These are phyloP conservation scores for Amphipoea lucens DNA, from an alignment of 2,888 invertebrate genomes.

Conservation along the genomic window DNA sequence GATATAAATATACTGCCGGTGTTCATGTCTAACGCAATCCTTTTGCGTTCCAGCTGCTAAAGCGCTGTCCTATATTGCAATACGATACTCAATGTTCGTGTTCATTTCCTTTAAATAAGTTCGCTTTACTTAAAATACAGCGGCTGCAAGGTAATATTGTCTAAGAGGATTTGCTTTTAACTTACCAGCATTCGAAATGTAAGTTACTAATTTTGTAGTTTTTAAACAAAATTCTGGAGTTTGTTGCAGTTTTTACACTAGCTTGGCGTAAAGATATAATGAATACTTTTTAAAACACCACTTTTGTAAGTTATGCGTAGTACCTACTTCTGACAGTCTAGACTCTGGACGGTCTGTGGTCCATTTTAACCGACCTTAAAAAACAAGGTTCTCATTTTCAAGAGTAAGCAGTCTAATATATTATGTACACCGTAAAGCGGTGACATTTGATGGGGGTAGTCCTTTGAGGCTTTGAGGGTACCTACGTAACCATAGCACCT, in stretches of 20 bases:
- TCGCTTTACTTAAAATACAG: slow-evolving; percentile 38
- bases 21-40: slow-evolving; percentile 65
- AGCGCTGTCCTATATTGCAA: slow-evolving; percentile 57
- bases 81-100: slow-evolving; percentile 48
- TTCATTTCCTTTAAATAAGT: slow-evolving; percentile 52
- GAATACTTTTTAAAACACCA: background rate
- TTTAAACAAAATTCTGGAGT: background rate
- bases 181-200: slow-evolving; percentile 14
- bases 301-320: background rate
- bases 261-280: too few relatives aligned
- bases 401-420: slow-evolving; percentile 11
- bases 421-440: slow-evolving; percentile 41
- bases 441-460: slow-evolving; percentile 54
- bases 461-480: slow-evolving; percentile 44
- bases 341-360: background rate
- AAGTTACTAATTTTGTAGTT: slow-evolving; percentile 19
- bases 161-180: slow-evolving; percentile 25
- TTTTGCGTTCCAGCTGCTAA: slow-evolving; percentile 56
- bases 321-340: background rate
- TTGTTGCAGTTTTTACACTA: background rate
- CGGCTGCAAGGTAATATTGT: slow-evolving; percentile 37
- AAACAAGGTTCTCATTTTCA: slow-evolving; percentile 14
- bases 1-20: slow-evolving; percentile 77
- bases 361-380: slow-evolving; percentile 5
- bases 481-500: slow-evolving; percentile 41